Evolutionary conservation across 2,888 invertebrate genomes (phyloP).

Genomic region (Himalopsyche kuldschensis): DNA sequence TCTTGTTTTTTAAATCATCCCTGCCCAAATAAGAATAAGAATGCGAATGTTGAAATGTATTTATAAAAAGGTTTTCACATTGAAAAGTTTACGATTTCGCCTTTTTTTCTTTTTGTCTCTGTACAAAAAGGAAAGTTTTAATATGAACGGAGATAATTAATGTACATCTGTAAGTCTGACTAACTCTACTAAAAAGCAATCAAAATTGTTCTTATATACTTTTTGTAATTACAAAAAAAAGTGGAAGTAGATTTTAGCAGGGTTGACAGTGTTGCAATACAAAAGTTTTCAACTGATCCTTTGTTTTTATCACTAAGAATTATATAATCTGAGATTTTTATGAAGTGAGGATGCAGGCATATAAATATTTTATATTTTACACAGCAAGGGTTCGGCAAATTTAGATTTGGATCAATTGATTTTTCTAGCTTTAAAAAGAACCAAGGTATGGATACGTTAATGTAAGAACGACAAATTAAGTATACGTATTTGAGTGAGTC

Average conservation of each 20-base stretch:
- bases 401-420: no score
- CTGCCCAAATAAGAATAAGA: neutral
- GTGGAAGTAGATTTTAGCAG: neutral
- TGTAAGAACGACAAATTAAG: no score
- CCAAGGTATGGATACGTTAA: no score
- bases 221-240: neutral
- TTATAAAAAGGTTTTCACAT: constrained; percentile 35
- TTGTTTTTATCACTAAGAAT: neutral
- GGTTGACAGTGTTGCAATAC: neutral
- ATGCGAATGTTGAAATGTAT: constrained; percentile 20
- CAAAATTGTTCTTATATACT: neutral
- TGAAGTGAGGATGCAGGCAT: neutral
- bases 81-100: constrained; percentile 30
- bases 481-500: no score
- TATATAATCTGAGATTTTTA: neutral
- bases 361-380: no score
- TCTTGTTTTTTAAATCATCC: neutral
- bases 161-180: constrained; percentile 20
- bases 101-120: constrained; percentile 16
- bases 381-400: no score
- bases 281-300: neutral
- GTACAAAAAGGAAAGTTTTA: constrained; percentile 29
- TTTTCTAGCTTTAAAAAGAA: no score
- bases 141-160: constrained; percentile 28
- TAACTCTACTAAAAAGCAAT: neutral